Evolutionary conservation across 2,888 invertebrate species (phyloP).

Genomic region (Cordilura impudica): DNA sequence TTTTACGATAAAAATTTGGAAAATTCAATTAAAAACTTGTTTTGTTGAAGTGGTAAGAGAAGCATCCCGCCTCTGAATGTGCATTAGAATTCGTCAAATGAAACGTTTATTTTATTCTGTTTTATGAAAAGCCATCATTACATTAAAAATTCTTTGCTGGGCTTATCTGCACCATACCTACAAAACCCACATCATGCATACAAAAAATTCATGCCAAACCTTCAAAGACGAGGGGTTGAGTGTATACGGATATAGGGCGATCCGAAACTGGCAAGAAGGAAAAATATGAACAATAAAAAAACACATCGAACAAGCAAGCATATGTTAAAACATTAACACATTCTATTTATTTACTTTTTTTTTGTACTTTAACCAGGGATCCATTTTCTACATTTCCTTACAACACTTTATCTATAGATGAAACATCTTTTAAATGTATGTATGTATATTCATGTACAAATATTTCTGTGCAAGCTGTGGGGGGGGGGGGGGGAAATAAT

Average conservation of each 20-base stretch:
- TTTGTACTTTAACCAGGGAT: slow-evolving; percentile 14
- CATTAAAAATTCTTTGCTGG: too few species aligned
- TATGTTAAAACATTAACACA: slow-evolving; percentile 35
- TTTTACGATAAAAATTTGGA: too few species aligned
- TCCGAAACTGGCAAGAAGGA: too few species aligned
- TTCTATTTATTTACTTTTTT: slow-evolving; percentile 7
- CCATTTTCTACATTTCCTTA: slow-evolving; percentile 29
- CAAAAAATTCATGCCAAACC: background rate
- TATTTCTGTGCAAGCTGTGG: background rate
- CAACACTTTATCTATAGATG: background rate
- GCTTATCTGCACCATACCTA: too few species aligned
- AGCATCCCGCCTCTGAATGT: too few species aligned
- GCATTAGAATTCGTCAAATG: too few species aligned
- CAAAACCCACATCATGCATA: background rate
- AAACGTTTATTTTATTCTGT: too few species aligned
- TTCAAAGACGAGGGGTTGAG: background rate
- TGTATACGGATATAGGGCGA: background rate
- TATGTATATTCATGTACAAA: background rate
- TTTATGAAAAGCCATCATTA: too few species aligned
- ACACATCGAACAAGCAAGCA: background rate
- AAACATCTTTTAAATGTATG: slow-evolving; percentile 1
- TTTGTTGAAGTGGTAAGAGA: too few species aligned
- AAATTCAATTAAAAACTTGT: too few species aligned
- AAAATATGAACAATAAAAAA: background rate
- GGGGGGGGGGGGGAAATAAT: background rate